Conservation (phyloP, 2,888 invertebrate genomes). For the Oconnorella tubifera region DNA sequence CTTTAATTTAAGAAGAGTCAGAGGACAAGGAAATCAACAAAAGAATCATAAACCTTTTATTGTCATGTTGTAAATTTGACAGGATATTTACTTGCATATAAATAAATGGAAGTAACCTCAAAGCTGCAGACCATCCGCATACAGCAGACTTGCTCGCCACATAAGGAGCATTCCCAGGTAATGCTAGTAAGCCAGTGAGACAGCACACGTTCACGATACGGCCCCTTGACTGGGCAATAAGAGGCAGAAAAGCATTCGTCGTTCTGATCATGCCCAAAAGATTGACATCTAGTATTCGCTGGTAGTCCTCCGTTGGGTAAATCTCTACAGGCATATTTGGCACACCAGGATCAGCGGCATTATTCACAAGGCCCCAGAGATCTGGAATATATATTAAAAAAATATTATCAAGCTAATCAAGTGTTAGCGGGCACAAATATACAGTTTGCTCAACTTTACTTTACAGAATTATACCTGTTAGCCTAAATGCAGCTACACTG, state of each 20-base stretch:
- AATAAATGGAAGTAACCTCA: too few relatives aligned
- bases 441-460: too few relatives aligned
- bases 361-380: constrained; percentile 49
- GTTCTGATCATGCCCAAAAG: constrained; percentile 45
- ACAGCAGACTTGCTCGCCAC: constrained; percentile 44
- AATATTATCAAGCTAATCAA: too few relatives aligned
- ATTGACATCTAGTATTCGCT: constrained; percentile 42
- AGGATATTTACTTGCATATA: too few relatives aligned
- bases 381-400: too few relatives aligned
- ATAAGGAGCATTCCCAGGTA: constrained; percentile 36
- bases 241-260: constrained; percentile 34
- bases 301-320: constrained; percentile 47
- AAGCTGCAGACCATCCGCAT: constrained; percentile 42
- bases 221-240: constrained; percentile 40
- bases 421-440: too few relatives aligned
- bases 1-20: too few relatives aligned
- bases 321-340: constrained; percentile 47
- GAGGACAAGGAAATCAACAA: too few relatives aligned
- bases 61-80: too few relatives aligned
- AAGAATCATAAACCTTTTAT: too few relatives aligned
- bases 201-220: constrained; percentile 45
- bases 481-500: too few relatives aligned
- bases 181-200: constrained; percentile 38
- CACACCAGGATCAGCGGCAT: constrained; percentile 43
- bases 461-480: too few relatives aligned